Base-by-base conservation (phyloP, 1,140 invertebrate genomes). In the Drosophila ohnishii region DNA sequence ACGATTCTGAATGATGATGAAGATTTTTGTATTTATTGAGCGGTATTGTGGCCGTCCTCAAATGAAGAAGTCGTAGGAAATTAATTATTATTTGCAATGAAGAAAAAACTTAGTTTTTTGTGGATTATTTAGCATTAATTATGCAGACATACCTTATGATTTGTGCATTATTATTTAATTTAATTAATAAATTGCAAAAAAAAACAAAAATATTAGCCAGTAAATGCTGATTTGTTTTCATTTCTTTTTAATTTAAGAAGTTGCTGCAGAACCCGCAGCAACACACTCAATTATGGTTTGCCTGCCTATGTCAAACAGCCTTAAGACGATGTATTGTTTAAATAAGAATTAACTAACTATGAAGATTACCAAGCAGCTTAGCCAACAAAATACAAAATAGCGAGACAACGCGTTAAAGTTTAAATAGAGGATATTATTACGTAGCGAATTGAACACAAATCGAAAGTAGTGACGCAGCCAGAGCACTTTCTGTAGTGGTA, bases 161-260 rank as follows among this genome's bases (percentile, higher is more conserved):
- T 90, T 89, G 84, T 84, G 84, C 86, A 88, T 88, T 89, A 87
- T 82, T 72, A 78, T 87, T 87, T 88, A 89, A 90, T 80, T 81
- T 53, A 75, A 78, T 85, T 72, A 85, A 87, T 75, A 84, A 84
- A 78, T 55, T 61, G 44, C 67, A 80, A 62, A 37, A 59, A 5
- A n/a, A 58, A 45, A 53, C 45, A 73, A 57, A 56, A 75, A 61
- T 65, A 63, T 28, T 45, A 58, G 48, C 32, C 28, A 44, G 55
- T 25, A 34, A 53, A 39, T 58, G 42, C 51, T 37, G 9, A 51
- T 51, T 57, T 57, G 45, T 64, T 86, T 81, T 75, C 55, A 28
- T 71, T 78, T 75, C n/a, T 47, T 22, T 53, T 34, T 63, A 3
- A n/a, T 75, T 73, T 47, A 56, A 37, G 9, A 13, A 30, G 35